A percentile compares a stretch with the other conserved stretches of the same genome.
Conservation (phyloP, 2,797 vertebrate species). For the Orientallactaga sibirica region DNA sequence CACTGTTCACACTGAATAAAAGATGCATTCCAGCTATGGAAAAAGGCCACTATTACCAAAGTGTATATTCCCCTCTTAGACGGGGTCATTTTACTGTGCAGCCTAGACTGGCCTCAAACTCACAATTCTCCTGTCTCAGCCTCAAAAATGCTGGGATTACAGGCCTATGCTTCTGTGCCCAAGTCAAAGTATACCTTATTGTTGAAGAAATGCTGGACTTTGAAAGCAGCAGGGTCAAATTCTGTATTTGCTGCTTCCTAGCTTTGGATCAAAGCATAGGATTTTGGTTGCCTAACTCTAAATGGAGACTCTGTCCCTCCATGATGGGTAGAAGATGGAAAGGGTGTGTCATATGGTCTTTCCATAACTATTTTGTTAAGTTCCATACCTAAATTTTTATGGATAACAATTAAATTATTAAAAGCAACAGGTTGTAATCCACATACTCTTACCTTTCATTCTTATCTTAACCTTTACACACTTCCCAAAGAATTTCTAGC, state of each 20-base stretch:
- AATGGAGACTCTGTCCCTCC: not conserved
- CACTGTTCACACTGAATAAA: not conserved
- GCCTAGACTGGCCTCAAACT: not conserved
- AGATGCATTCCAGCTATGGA: not conserved
- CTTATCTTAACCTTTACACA: slow-evolving; percentile 19
- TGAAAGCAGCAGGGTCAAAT: slow-evolving; percentile 23
- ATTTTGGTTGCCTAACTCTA: not conserved
- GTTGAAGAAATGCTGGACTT: slow-evolving; percentile 45
- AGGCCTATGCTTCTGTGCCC: not conserved
- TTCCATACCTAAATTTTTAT: not conserved
- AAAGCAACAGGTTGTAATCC: slow-evolving; percentile 42
- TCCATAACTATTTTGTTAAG: not conserved
- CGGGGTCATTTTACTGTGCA: not conserved
- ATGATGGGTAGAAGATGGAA: not conserved
- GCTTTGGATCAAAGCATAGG: slow-evolving; percentile 7
- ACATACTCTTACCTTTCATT: not conserved
- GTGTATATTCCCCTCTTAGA: not conserved
- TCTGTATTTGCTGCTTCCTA: slow-evolving; percentile 1
- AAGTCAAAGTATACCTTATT: not conserved
- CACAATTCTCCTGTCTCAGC: not conserved
- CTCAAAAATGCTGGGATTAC: not conserved
- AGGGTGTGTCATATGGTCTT: not conserved
- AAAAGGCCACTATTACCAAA: slow-evolving; percentile 8
- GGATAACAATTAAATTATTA: not conserved
- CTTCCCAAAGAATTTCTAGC: not conserved